phyloP scores from a whole-genome alignment of 2,113 vertebrate genomes.

The Uria aalge region DNA sequence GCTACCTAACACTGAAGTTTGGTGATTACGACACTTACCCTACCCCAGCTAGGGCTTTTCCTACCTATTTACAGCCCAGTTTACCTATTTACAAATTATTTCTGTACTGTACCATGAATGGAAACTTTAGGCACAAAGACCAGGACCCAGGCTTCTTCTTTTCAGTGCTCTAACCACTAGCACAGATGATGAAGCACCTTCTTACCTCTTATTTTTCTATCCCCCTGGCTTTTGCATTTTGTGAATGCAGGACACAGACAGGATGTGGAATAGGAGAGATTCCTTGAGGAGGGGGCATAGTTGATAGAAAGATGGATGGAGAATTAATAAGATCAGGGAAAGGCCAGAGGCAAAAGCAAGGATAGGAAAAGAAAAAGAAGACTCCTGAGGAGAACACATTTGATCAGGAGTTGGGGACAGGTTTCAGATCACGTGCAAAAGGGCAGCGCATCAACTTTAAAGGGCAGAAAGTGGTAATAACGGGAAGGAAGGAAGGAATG shows the following conservation, averaged over 20 bases:
- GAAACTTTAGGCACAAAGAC: neutral
- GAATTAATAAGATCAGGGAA: neutral
- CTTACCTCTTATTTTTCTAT: neutral
- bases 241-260: neutral
- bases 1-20: neutral
- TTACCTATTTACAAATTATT: neutral
- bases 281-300: neutral
- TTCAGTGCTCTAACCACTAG: neutral
- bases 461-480: neutral
- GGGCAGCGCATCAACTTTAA: neutral
- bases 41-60: neutral
- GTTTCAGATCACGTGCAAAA: neutral
- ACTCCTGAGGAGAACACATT: neutral
- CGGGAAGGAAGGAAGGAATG: neutral
- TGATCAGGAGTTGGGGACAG: neutral
- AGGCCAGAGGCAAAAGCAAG: neutral
- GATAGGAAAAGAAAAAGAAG: neutral
- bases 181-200: neutral
- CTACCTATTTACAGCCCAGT: too few species aligned
- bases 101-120: neutral
- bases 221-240: neutral
- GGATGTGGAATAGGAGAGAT: neutral
- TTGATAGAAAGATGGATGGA: neutral
- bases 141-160: neutral
- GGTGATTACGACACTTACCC: neutral